Percentiles rank a stretch among this genome's conserved stretches.
These are phyloP conservation scores for Accipiter virgatus DNA, from an alignment of 2,113 vertebrate species.

Conservation along the genomic window DNA sequence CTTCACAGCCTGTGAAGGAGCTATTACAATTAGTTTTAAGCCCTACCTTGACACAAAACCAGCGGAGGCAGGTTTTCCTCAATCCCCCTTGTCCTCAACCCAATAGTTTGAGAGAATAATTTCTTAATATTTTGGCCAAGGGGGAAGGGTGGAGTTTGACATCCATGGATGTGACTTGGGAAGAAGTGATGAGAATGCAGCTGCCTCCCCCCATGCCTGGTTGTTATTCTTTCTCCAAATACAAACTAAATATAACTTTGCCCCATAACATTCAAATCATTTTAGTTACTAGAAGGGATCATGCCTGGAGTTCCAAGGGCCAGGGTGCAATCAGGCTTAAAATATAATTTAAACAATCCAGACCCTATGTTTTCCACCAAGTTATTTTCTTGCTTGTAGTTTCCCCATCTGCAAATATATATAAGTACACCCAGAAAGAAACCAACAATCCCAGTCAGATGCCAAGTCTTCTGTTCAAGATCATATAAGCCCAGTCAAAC, in stretches of 20 bases:
- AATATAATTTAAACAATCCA: conserved; percentile 51
- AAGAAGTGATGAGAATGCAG: conserved; percentile 51
- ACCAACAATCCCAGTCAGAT: background rate
- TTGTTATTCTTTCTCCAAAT: conserved; percentile 58
- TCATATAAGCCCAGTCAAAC: background rate
- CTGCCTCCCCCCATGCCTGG: background rate
- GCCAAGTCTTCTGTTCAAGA: conserved; percentile 5
- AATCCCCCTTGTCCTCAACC: background rate
- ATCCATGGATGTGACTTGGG: background rate
- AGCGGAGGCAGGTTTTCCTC: background rate
- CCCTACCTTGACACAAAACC: background rate
- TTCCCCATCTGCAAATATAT: background rate
- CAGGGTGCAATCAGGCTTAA: conserved; percentile 52
- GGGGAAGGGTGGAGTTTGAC: background rate
- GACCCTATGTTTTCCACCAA: conserved; percentile 19
- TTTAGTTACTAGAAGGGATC: conserved; percentile 57
- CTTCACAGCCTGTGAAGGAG: background rate
- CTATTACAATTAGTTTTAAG: background rate
- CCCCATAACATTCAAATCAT: conserved; percentile 56
- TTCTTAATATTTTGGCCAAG: background rate
- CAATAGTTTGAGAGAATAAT: background rate
- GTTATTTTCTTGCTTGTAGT: background rate
- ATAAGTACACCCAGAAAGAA: background rate
- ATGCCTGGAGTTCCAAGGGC: conserved; percentile 60
- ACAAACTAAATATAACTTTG: conserved; percentile 63